Evolutionary conservation across 2,888 invertebrate species (phyloP).

Genomic region (Hyposoter dolosus): DNA sequence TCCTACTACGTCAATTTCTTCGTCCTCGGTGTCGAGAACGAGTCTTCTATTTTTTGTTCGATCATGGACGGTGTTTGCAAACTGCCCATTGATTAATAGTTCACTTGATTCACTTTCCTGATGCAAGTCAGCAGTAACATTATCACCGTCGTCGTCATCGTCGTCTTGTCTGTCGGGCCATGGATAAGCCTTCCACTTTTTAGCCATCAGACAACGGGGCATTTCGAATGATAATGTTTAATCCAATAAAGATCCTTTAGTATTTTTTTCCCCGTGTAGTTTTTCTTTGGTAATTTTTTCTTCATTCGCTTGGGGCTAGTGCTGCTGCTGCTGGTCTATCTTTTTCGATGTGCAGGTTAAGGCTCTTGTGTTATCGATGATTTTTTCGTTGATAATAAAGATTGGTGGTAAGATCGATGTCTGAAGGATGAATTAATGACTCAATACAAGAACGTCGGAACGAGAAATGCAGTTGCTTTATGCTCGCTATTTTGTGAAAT

Average conservation of each 20-base stretch:
- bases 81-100: slow-evolving; percentile 51
- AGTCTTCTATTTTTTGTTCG: slow-evolving; percentile 61
- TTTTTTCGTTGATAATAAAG: neutral
- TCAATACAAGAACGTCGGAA: neutral
- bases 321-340: slow-evolving; percentile 43
- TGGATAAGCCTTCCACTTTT: slow-evolving; percentile 96
- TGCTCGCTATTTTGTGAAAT: slow-evolving; percentile 38
- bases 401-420: slow-evolving; percentile 12
- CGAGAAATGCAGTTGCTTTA: slow-evolving; percentile 34
- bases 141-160: slow-evolving; percentile 78
- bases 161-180: slow-evolving; percentile 89
- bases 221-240: slow-evolving; percentile 86
- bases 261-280: slow-evolving; percentile 12
- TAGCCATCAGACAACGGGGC: slow-evolving; percentile 98
- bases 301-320: slow-evolving; percentile 25
- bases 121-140: slow-evolving; percentile 44
- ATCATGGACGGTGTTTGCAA: slow-evolving; percentile 68
- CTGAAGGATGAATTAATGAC: neutral
- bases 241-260: neutral
- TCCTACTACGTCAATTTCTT: slow-evolving; percentile 95
- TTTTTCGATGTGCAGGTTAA: neutral
- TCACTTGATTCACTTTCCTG: slow-evolving; percentile 57
- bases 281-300: slow-evolving; percentile 30
- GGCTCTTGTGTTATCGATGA: slow-evolving; percentile 54
- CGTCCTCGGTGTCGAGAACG: slow-evolving; percentile 84